These are phyloP conservation scores for Argyrosomus regius DNA, from an alignment of 2,797 vertebrate genomes.

Conservation along the genomic window DNA sequence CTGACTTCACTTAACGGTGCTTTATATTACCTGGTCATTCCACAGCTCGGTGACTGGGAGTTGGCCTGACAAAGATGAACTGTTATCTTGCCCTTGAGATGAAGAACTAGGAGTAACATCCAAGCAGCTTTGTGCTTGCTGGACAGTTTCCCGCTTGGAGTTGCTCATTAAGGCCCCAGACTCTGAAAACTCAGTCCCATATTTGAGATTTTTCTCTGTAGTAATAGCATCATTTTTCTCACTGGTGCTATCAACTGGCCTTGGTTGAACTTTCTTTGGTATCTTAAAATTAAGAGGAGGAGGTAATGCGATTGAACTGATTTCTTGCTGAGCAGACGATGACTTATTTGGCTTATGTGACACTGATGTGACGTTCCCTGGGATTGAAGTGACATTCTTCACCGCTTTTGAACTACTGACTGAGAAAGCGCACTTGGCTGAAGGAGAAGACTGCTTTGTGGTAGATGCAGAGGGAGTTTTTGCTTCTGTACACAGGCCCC, in stretches of 20 bases:
- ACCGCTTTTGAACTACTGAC: conserved; percentile 36
- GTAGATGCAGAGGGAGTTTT: conserved; percentile 2
- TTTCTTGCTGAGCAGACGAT: conserved; percentile 30
- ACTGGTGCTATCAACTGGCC: neutral
- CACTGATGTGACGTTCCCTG: neutral
- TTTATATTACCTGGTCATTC: conserved; percentile 66
- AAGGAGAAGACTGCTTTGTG: conserved; percentile 18
- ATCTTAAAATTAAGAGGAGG: conserved; percentile 74
- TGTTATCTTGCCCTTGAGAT: conserved; percentile 22
- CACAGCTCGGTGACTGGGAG: neutral
- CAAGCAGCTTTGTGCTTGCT: neutral
- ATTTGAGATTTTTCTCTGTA: conserved; percentile 12
- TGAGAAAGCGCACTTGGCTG: conserved; percentile 45
- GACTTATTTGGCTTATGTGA: conserved; percentile 11
- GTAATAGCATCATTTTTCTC: neutral
- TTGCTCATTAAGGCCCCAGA: neutral
- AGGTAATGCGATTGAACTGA: neutral
- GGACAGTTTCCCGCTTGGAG: conserved; percentile 13
- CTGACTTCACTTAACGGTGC: neutral
- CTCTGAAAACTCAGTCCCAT: conserved; percentile 1
- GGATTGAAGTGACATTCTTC: conserved; percentile 8
- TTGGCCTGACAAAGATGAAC: neutral
- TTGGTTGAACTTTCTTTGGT: conserved; percentile 64
- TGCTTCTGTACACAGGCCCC: neutral
- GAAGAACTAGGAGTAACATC: neutral